Evolutionary conservation across 2,113 vertebrate species (phyloP), one percentile per base, ranked within the genome.

Genomic region (Dipodomys stephensi): DNA sequence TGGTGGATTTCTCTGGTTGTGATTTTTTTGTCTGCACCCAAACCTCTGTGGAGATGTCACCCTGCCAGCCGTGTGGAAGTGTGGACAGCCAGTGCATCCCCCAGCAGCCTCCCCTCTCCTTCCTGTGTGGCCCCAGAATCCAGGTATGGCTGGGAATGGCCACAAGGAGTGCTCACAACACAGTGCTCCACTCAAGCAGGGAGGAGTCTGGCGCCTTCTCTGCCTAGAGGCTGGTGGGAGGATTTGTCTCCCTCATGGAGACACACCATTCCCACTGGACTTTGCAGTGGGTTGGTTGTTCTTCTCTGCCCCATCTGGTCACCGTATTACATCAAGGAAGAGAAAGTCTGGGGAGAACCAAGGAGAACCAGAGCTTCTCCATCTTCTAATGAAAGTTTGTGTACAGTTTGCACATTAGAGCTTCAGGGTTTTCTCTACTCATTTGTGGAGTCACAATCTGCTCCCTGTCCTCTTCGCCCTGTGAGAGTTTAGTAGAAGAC

Each of bases 181-280:
- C 3, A 9, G 35, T 20, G 25, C 23, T 39, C 11, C 57, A 0
- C 4, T 2, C 7, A 20, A 32, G 7, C 0, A 23, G 44, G 25
- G 46, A 18, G 49, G 11, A 57, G 10, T 67, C 28, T 7, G 65
- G 6, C 27, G 27, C n/a, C 72, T 39, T n/a, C 23, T 9, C 28
- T 25, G 25, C 13, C 16, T 65, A 18, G 49, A 62, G 35, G 15
- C 30, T 28, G 15, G 13, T 7, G 11, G n/a, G 1, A 18, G 18
- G 35, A 3, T 71, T 20, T n/a, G 2, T 8, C 6, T 35, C 2
- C 6, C 19, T n/a, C 4, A 0, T 1, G 2, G 0, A 46, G 4
- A 53, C 12, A 68, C 0, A 12, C 35, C 32, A 57, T 13, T 67
- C 4, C 35, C n/a, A 20, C 11, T 78, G 4, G 64, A 5, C 4